Evolutionary conservation across 2,888 invertebrate genomes (phyloP).

Genomic region (Hypercompe scribonia): DNA sequence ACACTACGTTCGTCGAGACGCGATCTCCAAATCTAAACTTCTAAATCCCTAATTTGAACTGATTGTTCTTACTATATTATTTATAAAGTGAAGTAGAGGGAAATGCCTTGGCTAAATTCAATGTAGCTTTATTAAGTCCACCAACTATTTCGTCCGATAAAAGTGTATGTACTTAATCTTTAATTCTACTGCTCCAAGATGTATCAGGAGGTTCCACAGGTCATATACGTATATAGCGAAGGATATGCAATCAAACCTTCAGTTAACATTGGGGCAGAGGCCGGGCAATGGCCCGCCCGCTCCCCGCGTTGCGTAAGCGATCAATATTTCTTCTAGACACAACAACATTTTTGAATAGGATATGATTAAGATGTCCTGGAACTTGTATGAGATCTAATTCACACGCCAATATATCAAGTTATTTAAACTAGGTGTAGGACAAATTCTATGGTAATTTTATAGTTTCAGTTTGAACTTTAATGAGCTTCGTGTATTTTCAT

Average conservation of each 20-base stretch:
- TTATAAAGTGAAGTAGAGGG: too few relatives aligned
- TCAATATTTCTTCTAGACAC: constrained; percentile 47
- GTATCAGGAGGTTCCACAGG: neutral
- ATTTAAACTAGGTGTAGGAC: neutral
- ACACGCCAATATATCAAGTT: neutral
- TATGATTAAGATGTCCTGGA: constrained; percentile 17
- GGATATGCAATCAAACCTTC: constrained; percentile 39
- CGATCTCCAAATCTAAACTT: too few relatives aligned
- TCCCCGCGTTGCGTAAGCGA: constrained; percentile 43
- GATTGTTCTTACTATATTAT: too few relatives aligned
- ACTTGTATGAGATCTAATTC: neutral
- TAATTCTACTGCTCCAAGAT: neutral
- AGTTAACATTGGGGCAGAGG: constrained; percentile 42
- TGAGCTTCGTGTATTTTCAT: too few relatives aligned
- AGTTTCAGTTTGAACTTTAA: too few relatives aligned
- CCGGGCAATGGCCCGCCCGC: constrained; percentile 40
- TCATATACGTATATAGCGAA: constrained; percentile 4
- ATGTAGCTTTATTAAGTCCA: neutral
- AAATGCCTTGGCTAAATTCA: neutral
- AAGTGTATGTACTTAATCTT: neutral
- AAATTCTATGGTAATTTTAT: too few relatives aligned
- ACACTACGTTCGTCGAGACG: too few relatives aligned
- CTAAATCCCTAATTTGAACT: too few relatives aligned
- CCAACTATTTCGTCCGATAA: neutral
- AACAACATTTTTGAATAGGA: constrained; percentile 32